These are phyloP conservation scores for Tonatia bakeri DNA, from an alignment of 2,113 vertebrate species.

Conservation along the genomic window DNA sequence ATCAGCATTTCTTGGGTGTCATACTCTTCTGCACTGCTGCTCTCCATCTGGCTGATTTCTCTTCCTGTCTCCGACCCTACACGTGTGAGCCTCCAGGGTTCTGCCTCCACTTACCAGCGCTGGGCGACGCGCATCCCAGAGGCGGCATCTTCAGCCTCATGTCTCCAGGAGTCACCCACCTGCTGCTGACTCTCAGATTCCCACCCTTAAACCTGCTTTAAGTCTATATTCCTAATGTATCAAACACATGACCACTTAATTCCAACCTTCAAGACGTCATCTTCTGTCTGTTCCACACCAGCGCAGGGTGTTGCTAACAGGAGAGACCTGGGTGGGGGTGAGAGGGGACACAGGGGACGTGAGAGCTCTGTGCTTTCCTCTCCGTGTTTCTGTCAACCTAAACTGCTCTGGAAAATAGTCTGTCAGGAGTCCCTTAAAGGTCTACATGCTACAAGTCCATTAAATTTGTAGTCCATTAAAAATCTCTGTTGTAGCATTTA, in stretches of 20 bases:
- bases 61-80: background rate
- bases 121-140: background rate
- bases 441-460: too few relatives aligned
- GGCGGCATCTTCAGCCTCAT: background rate
- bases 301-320: background rate
- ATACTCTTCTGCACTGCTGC: background rate
- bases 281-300: background rate
- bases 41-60: background rate
- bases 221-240: background rate
- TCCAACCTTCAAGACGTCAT: background rate
- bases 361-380: background rate
- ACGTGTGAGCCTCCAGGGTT: background rate
- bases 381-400: background rate
- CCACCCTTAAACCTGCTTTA: background rate
- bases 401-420: background rate
- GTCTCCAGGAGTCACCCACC: background rate
- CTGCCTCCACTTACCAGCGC: background rate
- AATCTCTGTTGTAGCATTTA: background rate
- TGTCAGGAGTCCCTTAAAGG: background rate
- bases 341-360: background rate
- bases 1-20: background rate
- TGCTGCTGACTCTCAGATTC: background rate
- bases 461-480: background rate
- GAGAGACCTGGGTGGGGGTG: too few relatives aligned
- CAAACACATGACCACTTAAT: background rate